phyloP scores from a whole-genome alignment of 2,113 vertebrate species.

The Rostratula benghalensis region DNA sequence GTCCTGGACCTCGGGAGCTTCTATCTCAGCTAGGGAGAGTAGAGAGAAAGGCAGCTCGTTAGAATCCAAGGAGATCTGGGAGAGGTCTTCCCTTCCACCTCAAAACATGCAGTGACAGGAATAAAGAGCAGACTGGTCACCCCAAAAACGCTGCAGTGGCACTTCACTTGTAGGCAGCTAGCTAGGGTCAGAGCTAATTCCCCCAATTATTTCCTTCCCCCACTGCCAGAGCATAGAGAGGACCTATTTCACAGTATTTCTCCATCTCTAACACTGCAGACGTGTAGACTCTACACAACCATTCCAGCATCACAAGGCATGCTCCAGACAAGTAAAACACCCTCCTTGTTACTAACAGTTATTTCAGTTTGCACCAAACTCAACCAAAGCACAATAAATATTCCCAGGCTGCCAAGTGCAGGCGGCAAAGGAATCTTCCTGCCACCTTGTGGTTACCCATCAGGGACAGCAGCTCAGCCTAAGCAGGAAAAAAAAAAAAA shows the following conservation, averaged over 20 bases:
- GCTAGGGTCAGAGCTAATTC: not conserved
- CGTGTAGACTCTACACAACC: not conserved
- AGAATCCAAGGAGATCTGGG: not conserved
- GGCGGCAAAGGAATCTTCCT: not conserved
- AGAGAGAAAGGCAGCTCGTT: not conserved
- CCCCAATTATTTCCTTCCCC: not conserved
- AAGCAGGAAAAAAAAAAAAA: not conserved
- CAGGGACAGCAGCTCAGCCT: not conserved
- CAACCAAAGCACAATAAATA: not conserved
- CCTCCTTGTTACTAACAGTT: not conserved
- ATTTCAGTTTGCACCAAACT: not conserved
- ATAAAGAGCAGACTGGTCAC: not conserved
- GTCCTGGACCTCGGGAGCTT: conserved; percentile 79
- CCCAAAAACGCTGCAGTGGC: rapidly evolving
- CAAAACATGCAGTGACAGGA: not conserved
- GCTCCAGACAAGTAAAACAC: not conserved
- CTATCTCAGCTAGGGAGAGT: conserved; percentile 69
- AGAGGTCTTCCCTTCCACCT: not conserved
- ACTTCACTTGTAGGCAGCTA: not conserved
- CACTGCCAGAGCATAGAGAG: not conserved
- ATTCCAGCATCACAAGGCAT: rapidly evolving
- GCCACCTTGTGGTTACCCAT: not conserved
- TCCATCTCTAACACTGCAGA: not conserved
- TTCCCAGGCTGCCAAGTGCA: not conserved
- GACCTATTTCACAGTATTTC: not conserved